Percentiles rank a stretch among this genome's conserved stretches.
Conservation (phyloP, 2,797 vertebrate species). For the Astyanax mexicanus region DNA sequence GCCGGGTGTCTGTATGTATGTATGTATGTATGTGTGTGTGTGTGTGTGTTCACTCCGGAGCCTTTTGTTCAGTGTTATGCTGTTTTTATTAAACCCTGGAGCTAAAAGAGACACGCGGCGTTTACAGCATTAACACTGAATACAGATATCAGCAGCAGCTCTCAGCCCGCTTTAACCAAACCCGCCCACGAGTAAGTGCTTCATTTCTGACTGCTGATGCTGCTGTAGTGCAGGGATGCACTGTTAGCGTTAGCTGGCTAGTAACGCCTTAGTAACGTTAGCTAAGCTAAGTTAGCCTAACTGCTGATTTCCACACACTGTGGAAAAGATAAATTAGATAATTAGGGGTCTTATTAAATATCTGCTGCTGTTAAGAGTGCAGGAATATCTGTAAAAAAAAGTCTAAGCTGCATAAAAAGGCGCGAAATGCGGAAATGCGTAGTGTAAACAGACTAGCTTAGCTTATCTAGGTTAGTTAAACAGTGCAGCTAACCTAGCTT, state of each 20-base stretch:
- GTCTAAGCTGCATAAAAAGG: too few relatives aligned
- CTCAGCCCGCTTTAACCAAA: slow-evolving; percentile 10
- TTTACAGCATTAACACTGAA: neutral
- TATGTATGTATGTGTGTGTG: slow-evolving; percentile 45
- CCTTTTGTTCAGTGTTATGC: slow-evolving; percentile 52
- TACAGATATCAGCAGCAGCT: neutral
- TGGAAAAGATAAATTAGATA: too few relatives aligned
- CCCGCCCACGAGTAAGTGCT: slow-evolving; percentile 37
- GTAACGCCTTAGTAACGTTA: too few relatives aligned
- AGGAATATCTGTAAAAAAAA: too few relatives aligned
- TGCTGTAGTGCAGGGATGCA: too few relatives aligned
- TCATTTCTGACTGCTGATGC: neutral
- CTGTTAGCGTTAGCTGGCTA: slow-evolving; percentile 5
- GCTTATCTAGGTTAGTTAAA: too few relatives aligned
- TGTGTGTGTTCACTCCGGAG: slow-evolving; percentile 30
- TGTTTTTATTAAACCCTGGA: neutral
- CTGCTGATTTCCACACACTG: neutral
- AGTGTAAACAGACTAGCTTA: too few relatives aligned
- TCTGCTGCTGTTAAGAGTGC: too few relatives aligned
- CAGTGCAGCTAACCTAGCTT: too few relatives aligned
- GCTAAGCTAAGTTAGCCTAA: too few relatives aligned
- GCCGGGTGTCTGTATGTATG: slow-evolving; percentile 47
- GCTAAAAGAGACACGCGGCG: neutral
- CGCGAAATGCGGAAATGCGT: too few relatives aligned
- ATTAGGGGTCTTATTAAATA: too few relatives aligned